A percentile compares a stretch with the other conserved stretches of the same genome.
phyloP scores from a whole-genome alignment of 2,888 invertebrate genomes.

The Prosapia bicincta region DNA sequence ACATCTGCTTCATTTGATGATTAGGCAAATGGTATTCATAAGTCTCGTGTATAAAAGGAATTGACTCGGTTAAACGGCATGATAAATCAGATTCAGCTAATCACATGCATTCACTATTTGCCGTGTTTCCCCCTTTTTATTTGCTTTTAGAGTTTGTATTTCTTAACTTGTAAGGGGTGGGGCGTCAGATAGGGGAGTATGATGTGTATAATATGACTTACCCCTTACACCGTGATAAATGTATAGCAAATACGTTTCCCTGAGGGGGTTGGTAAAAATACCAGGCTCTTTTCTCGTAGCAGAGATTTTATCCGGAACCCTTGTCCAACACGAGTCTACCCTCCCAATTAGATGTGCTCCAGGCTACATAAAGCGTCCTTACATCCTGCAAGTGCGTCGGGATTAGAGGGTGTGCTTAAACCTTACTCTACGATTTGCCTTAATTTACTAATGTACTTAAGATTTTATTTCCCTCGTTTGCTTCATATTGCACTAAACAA shows the following conservation, averaged over 20 bases:
- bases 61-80: conserved; percentile 27
- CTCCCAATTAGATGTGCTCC: conserved; percentile 19
- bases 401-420: neutral
- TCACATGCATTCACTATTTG: conserved; percentile 2
- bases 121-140: neutral
- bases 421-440: too few species aligned
- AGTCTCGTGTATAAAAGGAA: conserved; percentile 7
- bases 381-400: neutral
- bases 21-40: conserved; percentile 25
- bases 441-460: too few species aligned
- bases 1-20: conserved; percentile 23
- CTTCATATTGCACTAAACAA: too few species aligned
- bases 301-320: conserved; percentile 11
- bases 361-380: neutral
- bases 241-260: conserved; percentile 8
- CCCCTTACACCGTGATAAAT: conserved; percentile 2
- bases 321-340: conserved; percentile 6
- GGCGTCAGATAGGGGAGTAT: neutral
- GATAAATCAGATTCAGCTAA: conserved; percentile 25
- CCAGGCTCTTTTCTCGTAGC: conserved; percentile 1
- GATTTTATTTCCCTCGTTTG: too few species aligned
- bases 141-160: neutral
- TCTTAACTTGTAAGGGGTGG: neutral
- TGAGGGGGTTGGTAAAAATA: conserved; percentile 3
- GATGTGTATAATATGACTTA: neutral